Conservation (phyloP, 2,113 vertebrate genomes). For the Ameiurus melas region DNA sequence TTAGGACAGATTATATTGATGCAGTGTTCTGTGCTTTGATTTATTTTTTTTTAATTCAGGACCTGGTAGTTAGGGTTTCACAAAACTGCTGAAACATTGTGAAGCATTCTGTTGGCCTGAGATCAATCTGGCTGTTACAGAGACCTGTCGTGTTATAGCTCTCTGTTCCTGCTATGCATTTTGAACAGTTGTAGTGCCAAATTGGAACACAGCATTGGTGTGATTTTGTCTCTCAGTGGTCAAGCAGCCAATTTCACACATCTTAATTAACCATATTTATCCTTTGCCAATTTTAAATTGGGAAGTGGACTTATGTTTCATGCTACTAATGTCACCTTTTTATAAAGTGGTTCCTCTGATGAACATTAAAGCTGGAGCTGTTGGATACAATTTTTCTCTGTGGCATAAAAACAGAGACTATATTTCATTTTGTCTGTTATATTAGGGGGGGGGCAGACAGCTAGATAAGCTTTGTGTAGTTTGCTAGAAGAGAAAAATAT, state of each 20-base stretch:
- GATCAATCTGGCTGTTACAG: not conserved
- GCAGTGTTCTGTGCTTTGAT: not conserved
- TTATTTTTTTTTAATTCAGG: no score
- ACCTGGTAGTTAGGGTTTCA: not conserved
- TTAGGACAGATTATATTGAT: not conserved
- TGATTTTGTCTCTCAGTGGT: slow-evolving; percentile 11
- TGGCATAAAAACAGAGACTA: not conserved
- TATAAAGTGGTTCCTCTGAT: not conserved
- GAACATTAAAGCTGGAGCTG: slow-evolving; percentile 6
- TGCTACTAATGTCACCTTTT: not conserved
- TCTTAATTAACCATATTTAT: not conserved
- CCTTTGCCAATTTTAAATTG: not conserved
- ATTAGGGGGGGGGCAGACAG: not conserved
- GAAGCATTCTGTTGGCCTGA: slow-evolving; percentile 11
- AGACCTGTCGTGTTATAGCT: slow-evolving; percentile 1
- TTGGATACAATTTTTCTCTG: not conserved
- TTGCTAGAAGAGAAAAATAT: not conserved
- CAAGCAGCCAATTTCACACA: slow-evolving; percentile 2
- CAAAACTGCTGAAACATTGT: not conserved
- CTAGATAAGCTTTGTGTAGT: not conserved
- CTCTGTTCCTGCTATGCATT: slow-evolving; percentile 13
- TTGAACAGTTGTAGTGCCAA: not conserved
- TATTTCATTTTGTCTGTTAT: not conserved
- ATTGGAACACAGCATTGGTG: not conserved
- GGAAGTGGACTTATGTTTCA: slow-evolving; percentile 5